Evolutionary conservation across 2,888 invertebrate species (phyloP).

Genomic region (Lasius fuliginosus): DNA sequence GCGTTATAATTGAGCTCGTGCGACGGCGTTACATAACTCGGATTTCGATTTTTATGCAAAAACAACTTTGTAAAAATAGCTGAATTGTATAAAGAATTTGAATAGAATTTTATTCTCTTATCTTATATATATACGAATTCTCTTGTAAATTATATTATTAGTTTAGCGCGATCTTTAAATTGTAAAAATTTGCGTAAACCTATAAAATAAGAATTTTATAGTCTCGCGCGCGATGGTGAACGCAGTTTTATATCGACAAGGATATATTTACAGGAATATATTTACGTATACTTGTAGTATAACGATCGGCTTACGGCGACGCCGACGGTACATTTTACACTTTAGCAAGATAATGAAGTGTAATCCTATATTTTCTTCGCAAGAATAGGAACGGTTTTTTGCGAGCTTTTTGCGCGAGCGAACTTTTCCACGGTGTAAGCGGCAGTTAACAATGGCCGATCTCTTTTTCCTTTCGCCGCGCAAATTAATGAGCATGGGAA

Average conservation of each 20-base stretch:
- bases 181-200: constrained; percentile 19
- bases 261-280: constrained; percentile 54
- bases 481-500: constrained; percentile 49
- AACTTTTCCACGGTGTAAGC: constrained; percentile 53
- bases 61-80: background rate
- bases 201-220: constrained; percentile 23
- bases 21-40: background rate
- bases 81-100: background rate
- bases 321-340: constrained; percentile 64
- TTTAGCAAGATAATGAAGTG: constrained; percentile 68
- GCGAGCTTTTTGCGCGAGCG: constrained; percentile 58
- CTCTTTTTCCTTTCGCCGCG: constrained; percentile 42
- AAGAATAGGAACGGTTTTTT: constrained; percentile 68
- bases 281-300: constrained; percentile 62
- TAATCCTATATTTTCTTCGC: constrained; percentile 72
- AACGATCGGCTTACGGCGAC: constrained; percentile 71
- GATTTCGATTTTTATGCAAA: background rate
- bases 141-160: constrained; percentile 22
- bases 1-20: constrained; percentile 7
- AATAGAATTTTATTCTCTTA: background rate
- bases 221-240: constrained; percentile 24
- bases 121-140: background rate
- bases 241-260: constrained; percentile 37
- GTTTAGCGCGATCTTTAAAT: background rate
- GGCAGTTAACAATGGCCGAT: constrained; percentile 53